Evolutionary conservation across 2,888 invertebrate genomes (phyloP).

Genomic region (Chaetogeoica ovagalla): DNA sequence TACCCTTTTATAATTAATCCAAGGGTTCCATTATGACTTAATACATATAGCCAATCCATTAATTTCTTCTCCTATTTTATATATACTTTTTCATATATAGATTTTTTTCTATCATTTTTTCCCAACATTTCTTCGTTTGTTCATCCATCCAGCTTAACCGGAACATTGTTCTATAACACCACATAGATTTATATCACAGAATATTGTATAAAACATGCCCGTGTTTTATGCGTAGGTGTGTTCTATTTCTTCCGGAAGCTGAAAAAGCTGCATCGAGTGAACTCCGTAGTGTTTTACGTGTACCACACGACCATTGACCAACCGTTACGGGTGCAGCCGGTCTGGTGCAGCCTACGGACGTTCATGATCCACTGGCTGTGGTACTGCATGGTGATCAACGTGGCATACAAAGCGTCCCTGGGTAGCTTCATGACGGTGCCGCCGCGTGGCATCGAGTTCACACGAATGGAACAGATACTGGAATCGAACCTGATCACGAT

Average conservation of each 20-base stretch:
- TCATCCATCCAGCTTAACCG: too few relatives aligned
- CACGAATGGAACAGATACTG: slow-evolving; percentile 52
- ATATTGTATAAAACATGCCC: too few relatives aligned
- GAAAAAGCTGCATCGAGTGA: slow-evolving; percentile 2
- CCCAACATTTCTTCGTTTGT: too few relatives aligned
- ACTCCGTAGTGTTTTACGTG: slow-evolving; percentile 44
- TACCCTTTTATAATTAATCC: too few relatives aligned
- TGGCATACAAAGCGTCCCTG: slow-evolving; percentile 54
- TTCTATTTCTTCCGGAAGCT: slow-evolving; percentile 36
- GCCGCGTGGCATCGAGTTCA: slow-evolving; percentile 53
- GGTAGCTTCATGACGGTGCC: slow-evolving; percentile 55
- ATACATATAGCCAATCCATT: too few relatives aligned
- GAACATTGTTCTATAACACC: too few relatives aligned
- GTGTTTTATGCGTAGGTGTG: slow-evolving; percentile 1
- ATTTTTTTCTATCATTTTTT: too few relatives aligned
- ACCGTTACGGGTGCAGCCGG: slow-evolving; percentile 32
- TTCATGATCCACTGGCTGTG: slow-evolving; percentile 53
- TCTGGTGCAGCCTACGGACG: slow-evolving; percentile 42
- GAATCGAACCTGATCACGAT: slow-evolving; percentile 44
- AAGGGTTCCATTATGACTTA: too few relatives aligned
- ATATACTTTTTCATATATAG: too few relatives aligned
- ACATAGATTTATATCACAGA: too few relatives aligned
- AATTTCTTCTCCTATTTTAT: too few relatives aligned
- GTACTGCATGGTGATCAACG: slow-evolving; percentile 54
- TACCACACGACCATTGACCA: slow-evolving; percentile 53